phyloP scores from a whole-genome alignment of 2,113 vertebrate species.

The Ctenodactylus gundi region DNA sequence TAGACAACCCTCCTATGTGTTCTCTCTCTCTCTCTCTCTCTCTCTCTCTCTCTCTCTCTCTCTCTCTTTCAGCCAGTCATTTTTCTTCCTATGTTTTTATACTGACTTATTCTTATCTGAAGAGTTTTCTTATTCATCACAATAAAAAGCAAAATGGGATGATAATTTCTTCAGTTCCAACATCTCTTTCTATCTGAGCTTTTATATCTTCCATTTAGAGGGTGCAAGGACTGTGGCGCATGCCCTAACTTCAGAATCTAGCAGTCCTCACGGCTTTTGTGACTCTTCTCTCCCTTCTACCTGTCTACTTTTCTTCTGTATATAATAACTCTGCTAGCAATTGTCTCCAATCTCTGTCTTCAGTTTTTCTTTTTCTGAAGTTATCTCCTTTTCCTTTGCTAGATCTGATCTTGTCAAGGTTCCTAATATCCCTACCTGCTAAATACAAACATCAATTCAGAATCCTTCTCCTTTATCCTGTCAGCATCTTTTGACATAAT shows the following conservation, averaged over 20 bases:
- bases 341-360: not conserved
- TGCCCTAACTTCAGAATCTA: not conserved
- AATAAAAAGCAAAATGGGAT: not conserved
- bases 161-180: not conserved
- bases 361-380: not conserved
- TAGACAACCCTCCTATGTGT: accelerated
- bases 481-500: not conserved
- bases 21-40: not conserved
- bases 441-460: conserved; percentile 8
- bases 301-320: not conserved
- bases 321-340: not conserved
- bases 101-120: not conserved
- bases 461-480: not conserved
- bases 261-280: not conserved
- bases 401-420: not conserved
- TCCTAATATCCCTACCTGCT: not conserved
- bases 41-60: too few relatives aligned
- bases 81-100: not conserved
- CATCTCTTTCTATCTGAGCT: not conserved
- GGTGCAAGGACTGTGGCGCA: accelerated
- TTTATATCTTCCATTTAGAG: not conserved
- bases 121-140: not conserved
- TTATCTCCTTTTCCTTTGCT: not conserved
- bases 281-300: not conserved
- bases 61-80: too few relatives aligned